Base-by-base conservation (phyloP, 1,140 invertebrate genomes). In the Metaphire vulgaris region DNA sequence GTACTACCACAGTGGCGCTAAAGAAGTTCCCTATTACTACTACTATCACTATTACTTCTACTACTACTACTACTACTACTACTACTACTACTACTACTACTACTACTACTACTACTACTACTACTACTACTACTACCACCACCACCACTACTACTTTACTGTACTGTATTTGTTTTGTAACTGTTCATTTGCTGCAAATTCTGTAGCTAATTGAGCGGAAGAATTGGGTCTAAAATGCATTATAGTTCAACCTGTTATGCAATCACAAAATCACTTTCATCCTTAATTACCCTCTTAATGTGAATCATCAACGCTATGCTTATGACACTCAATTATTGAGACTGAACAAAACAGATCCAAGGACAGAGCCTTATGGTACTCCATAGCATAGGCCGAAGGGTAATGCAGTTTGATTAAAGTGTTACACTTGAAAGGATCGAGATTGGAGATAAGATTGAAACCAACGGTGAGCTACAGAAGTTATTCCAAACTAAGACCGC, bases 21-120 rank as follows among this genome's bases (percentile, higher is more conserved):
- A 6, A 12, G 41, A n/a, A n/a, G n/a, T n/a, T n/a, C n/a, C n/a
- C 41, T 56, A 56, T 21, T 56, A 21, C 41, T 56, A 56, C 41
- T 56, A 21, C 41, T 56, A 56, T 21, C 21, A 21, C 41, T 56
- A 56, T 21, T 56, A 21, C 41, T 56, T 12, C 41, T 56, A 56
- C 41, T 56, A 56, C 41, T 56, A 56, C 41, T 56, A 56, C 41
- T 56, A 56, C 41, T 56, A 56, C 41, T 56, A 56, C 41, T 56
- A 56, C 41, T 56, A 56, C 41, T 56, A 56, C 41, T 56, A 56
- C 41, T 56, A 56, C 41, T 56, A 56, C 41, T 56, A 56, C 41
- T 56, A 56, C 41, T 56, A 56, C 41, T 56, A 56, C 41, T 56
- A 56, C 41, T 56, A 56, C 41, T 56, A 56, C 41, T 56, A 56